A percentile compares a stretch with the other conserved stretches of the same genome.
Evolutionary conservation across 2,797 vertebrate species (phyloP).

Genomic region (Pantherophis alleghaniensis): DNA sequence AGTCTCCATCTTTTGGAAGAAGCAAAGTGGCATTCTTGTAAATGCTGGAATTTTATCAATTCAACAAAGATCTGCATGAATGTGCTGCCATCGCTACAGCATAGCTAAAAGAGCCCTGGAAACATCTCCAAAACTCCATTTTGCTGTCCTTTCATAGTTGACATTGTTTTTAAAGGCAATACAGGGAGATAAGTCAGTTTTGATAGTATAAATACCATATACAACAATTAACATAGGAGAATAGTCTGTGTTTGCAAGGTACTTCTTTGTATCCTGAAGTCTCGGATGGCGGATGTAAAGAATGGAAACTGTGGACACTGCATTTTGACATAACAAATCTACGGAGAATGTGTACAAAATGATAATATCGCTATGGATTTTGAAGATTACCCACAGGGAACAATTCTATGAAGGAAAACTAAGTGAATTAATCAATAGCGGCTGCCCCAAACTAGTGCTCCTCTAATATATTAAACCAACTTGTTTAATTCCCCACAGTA

Average conservation of each 20-base stretch:
- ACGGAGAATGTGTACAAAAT: background rate
- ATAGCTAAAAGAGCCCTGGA: slow-evolving; percentile 82
- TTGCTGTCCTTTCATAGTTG: slow-evolving; percentile 80
- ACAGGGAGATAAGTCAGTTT: slow-evolving; percentile 74
- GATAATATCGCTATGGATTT: background rate
- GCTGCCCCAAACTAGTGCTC: background rate
- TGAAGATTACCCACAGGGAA: background rate
- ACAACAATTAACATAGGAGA: slow-evolving; percentile 75
- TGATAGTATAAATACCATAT: slow-evolving; percentile 76
- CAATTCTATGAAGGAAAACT: background rate
- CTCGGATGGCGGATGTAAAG: background rate
- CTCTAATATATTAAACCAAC: background rate
- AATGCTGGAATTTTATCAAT: slow-evolving; percentile 80
- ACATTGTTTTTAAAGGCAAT: slow-evolving; percentile 82
- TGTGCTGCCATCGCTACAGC: slow-evolving; percentile 79
- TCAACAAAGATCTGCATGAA: slow-evolving; percentile 71
- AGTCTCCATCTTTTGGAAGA: slow-evolving; percentile 63
- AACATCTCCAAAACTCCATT: slow-evolving; percentile 86
- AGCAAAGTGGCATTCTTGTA: slow-evolving; percentile 71
- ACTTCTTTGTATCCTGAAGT: slow-evolving; percentile 54
- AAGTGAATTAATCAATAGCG: background rate
- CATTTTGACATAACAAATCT: background rate
- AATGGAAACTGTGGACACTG: background rate
- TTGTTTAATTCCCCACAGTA: background rate
- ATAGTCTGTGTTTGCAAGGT: slow-evolving; percentile 64